phyloP scores from a whole-genome alignment of 2,888 invertebrate genomes.

The Machimus rusticus region DNA sequence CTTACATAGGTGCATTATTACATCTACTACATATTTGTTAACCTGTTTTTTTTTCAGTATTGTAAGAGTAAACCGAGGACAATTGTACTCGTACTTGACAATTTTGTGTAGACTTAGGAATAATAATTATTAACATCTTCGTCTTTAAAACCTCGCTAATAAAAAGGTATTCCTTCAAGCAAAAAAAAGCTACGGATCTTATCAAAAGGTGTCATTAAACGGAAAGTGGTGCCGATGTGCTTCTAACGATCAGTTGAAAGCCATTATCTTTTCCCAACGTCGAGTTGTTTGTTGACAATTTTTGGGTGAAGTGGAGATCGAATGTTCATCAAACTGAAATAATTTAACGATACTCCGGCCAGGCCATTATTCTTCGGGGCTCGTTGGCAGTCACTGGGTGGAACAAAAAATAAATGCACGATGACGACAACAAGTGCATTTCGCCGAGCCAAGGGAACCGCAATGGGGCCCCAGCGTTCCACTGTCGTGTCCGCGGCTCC shows the following conservation, averaged over 20 bases:
- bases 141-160: not conserved
- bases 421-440: conserved; percentile 33
- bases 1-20: too few relatives aligned
- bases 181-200: not conserved
- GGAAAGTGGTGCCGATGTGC: not conserved
- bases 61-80: too few relatives aligned
- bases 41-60: too few relatives aligned
- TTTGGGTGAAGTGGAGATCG: conserved; percentile 6
- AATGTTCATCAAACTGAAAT: conserved; percentile 44
- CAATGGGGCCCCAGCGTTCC: not conserved
- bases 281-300: conserved; percentile 7
- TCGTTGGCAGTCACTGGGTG: not conserved
- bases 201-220: not conserved
- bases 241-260: not conserved
- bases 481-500: not conserved
- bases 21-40: too few relatives aligned
- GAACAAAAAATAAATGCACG: conserved; percentile 11
- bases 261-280: not conserved
- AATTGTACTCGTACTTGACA: too few relatives aligned
- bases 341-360: conserved; percentile 45
- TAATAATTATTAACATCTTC: too few relatives aligned
- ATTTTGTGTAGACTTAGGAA: too few relatives aligned
- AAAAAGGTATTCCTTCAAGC: not conserved
- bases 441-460: not conserved
- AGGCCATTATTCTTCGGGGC: not conserved